Conservation (phyloP, 2,113 vertebrate species). For the Eulemur macaco region DNA sequence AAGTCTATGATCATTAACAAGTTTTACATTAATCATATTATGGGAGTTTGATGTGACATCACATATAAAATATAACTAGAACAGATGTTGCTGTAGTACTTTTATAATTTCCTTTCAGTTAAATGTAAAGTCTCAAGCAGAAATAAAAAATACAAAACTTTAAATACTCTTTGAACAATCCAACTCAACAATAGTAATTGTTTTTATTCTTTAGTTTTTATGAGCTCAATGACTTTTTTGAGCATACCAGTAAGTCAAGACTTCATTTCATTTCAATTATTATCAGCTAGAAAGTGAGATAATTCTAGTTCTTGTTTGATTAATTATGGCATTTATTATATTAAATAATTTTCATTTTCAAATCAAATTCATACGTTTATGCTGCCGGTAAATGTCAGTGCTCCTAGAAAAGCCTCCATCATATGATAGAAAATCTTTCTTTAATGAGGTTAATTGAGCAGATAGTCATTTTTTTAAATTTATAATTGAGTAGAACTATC, state of each 20-base stretch:
- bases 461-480: background rate
- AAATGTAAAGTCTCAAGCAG: background rate
- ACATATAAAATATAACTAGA: background rate
- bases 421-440: background rate
- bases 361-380: background rate
- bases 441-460: background rate
- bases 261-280: background rate
- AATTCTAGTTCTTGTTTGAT: background rate
- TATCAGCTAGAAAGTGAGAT: background rate
- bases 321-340: background rate
- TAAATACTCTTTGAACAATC: background rate
- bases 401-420: background rate
- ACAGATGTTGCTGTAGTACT: background rate
- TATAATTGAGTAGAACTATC: background rate
- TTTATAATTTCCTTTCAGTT: slow-evolving; percentile 14
- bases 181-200: background rate
- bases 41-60: background rate
- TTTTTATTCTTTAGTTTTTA: background rate
- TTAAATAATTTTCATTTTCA: background rate
- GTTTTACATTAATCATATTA: slow-evolving; percentile 37
- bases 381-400: background rate
- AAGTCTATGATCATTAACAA: slow-evolving; percentile 52
- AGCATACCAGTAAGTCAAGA: background rate
- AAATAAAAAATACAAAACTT: background rate
- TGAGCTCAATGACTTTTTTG: background rate